Conservation (phyloP, 1,140 invertebrate species). For the Diprion similis region DNA sequence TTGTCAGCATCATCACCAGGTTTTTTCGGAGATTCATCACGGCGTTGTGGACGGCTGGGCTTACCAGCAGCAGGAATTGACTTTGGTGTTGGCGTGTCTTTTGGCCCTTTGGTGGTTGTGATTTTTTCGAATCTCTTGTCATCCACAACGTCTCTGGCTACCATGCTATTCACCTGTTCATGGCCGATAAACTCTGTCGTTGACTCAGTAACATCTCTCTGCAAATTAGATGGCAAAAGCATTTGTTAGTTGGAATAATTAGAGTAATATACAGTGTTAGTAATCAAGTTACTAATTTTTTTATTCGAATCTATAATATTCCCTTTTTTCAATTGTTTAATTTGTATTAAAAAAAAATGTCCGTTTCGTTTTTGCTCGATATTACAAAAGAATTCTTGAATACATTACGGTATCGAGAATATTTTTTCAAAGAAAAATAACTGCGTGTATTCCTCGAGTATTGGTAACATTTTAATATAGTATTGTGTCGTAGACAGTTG, state of each 20-base stretch:
- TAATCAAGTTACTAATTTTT: not conserved
- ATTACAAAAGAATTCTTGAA: too few species aligned
- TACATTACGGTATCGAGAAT: too few species aligned
- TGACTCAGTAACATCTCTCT: conserved; percentile 54
- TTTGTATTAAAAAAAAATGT: too few species aligned
- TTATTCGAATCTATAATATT: too few species aligned
- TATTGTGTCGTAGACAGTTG: too few species aligned
- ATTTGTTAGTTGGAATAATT: not conserved
- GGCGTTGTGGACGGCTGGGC: conserved; percentile 41
- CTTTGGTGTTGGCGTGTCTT: conserved; percentile 37
- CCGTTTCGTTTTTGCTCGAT: too few species aligned
- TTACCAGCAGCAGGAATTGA: conserved; percentile 47
- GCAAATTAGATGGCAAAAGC: conserved; percentile 23
- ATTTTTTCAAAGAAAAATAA: too few species aligned
- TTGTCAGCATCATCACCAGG: conserved; percentile 15
- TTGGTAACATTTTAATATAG: too few species aligned
- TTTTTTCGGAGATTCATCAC: conserved; percentile 32
- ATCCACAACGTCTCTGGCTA: conserved; percentile 51
- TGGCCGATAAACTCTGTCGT: conserved; percentile 48
- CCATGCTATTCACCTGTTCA: conserved; percentile 56
- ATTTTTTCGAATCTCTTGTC: conserved; percentile 39
- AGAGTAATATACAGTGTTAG: not conserved
- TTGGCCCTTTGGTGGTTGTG: conserved; percentile 23
- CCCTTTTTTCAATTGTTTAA: too few species aligned
- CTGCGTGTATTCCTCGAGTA: too few species aligned